Conservation (phyloP, 1,140 invertebrate genomes). For the Listronotus oregonensis region DNA sequence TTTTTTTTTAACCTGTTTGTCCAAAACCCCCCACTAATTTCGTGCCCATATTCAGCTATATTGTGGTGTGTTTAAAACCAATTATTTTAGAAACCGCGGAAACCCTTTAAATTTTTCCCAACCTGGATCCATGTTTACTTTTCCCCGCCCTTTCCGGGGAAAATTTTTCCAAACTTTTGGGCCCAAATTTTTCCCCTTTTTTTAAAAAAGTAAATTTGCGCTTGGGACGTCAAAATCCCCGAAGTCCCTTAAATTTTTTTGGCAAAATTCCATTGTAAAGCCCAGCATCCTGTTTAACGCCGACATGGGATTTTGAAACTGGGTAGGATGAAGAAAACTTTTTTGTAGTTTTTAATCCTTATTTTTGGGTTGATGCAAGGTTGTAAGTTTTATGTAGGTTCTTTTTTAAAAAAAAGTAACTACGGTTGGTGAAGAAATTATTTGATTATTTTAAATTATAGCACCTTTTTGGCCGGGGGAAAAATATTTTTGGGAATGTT, state of each 20-base stretch:
- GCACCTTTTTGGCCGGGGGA: constrained; percentile 63
- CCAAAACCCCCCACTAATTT: constrained; percentile 61
- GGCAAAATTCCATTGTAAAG: constrained; percentile 56
- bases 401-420: constrained; percentile 74
- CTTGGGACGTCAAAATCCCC: constrained; percentile 64
- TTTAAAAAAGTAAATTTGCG: constrained; percentile 76
- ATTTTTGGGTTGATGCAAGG: constrained; percentile 49
- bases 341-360: constrained; percentile 55
- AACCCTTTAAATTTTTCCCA: constrained; percentile 77
- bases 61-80: constrained; percentile 67
- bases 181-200: constrained; percentile 85
- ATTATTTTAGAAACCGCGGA: constrained; percentile 86
- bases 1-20: constrained; percentile 85
- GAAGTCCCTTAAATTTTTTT: constrained; percentile 60
- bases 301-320: constrained; percentile 74
- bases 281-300: constrained; percentile 62
- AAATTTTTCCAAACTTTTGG: constrained; percentile 75
- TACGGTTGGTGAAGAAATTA: constrained; percentile 61
- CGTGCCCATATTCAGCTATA: constrained; percentile 57
- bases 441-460: constrained; percentile 63
- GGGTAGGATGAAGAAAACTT: constrained; percentile 66
- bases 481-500: constrained; percentile 64
- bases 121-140: constrained; percentile 69
- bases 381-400: constrained; percentile 65
- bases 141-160: constrained; percentile 68